A percentile compares a stretch with the other conserved stretches of the same genome.
These are phyloP conservation scores for Napeogenes inachia DNA, from an alignment of 2,888 invertebrate species.

Conservation along the genomic window DNA sequence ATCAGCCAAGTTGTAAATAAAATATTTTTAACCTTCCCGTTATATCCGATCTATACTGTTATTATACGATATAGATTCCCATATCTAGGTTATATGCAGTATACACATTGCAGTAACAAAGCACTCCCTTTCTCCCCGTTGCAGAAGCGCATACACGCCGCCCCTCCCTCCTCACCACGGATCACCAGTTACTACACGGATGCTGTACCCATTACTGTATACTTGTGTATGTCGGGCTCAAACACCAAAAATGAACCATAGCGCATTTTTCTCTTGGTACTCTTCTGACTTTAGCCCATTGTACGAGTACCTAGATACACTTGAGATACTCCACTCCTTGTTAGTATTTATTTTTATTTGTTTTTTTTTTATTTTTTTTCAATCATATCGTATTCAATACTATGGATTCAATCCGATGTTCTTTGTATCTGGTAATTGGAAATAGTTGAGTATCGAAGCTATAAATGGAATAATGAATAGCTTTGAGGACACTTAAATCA, in stretches of 20 bases:
- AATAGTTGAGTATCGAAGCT: too few species aligned
- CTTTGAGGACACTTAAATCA: too few species aligned
- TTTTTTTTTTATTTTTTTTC: too few species aligned
- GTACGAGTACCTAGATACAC: neutral
- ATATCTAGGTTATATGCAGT: slow-evolving; percentile 1
- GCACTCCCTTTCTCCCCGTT: slow-evolving; percentile 7
- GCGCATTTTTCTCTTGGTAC: neutral
- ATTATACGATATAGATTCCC: neutral
- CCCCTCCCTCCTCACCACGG: slow-evolving; percentile 1
- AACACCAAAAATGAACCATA: slow-evolving; percentile 4
- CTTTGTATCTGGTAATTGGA: too few species aligned
- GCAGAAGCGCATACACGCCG: slow-evolving; percentile 3
- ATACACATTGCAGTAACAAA: slow-evolving; percentile 6
- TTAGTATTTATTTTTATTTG: neutral
- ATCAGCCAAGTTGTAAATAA: too few species aligned
- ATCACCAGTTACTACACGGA: slow-evolving; percentile 1
- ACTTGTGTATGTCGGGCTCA: neutral
- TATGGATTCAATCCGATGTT: too few species aligned
- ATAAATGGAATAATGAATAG: too few species aligned
- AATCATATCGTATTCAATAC: too few species aligned
- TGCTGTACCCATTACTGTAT: neutral
- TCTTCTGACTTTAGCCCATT: neutral
- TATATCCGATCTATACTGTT: neutral
- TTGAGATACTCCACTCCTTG: neutral
- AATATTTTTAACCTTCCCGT: too few species aligned